These are phyloP conservation scores for Protosalanx chinensis DNA, from an alignment of 2,797 vertebrate genomes.

Conservation along the genomic window DNA sequence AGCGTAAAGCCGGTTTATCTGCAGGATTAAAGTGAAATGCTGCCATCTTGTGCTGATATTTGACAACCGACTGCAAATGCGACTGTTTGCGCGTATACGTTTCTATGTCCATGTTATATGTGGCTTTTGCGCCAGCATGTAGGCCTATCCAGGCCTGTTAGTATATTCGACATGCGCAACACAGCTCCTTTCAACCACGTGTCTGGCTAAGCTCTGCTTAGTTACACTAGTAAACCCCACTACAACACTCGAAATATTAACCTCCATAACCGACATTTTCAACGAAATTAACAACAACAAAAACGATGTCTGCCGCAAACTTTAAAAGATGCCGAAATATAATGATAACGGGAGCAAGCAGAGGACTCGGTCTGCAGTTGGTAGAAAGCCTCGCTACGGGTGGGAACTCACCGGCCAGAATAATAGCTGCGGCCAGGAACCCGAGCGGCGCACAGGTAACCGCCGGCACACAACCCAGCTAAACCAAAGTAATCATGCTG, in stretches of 20 bases:
- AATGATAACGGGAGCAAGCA: constrained; percentile 73
- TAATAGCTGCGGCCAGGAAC: constrained; percentile 64
- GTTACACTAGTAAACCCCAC: too few relatives aligned
- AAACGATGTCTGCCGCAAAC: constrained; percentile 39
- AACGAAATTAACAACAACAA: too few relatives aligned
- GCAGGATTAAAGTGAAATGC: constrained; percentile 10
- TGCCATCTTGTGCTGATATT: constrained; percentile 25
- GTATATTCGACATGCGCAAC: too few relatives aligned
- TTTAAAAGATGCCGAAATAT: constrained; percentile 67
- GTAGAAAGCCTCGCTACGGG: constrained; percentile 64
- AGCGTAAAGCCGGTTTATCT: too few relatives aligned
- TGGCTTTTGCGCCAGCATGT: too few relatives aligned
- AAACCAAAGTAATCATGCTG: background rate
- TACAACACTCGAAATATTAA: too few relatives aligned
- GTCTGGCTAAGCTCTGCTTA: too few relatives aligned
- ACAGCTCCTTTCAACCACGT: too few relatives aligned
- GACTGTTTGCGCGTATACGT: background rate
- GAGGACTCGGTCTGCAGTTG: constrained; percentile 68
- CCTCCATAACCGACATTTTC: too few relatives aligned
- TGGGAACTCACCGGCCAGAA: constrained; percentile 56
- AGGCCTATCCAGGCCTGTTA: too few relatives aligned
- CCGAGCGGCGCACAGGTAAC: constrained; percentile 66
- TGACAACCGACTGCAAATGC: background rate
- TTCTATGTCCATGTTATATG: background rate
- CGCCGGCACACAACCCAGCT: too few relatives aligned